phyloP scores from a whole-genome alignment of 2,888 invertebrate species.

The Cosmia pyralina region DNA sequence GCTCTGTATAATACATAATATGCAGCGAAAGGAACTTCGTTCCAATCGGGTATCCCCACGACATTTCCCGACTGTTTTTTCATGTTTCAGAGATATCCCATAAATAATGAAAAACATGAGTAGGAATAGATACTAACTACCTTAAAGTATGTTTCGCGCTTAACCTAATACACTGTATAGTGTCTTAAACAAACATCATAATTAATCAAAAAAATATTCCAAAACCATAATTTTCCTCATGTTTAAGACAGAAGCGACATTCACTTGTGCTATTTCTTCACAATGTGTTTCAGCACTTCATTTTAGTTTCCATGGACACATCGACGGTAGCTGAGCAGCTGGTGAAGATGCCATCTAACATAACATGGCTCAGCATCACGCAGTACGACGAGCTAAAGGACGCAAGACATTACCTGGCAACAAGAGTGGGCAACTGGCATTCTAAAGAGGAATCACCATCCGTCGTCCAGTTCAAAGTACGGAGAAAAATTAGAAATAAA shows the following conservation, averaged over 20 bases:
- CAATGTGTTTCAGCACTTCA: constrained; percentile 78
- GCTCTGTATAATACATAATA: no score
- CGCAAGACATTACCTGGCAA: constrained; percentile 75
- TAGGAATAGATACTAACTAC: neutral
- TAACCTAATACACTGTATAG: neutral
- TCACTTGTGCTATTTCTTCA: neutral
- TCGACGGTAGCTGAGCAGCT: constrained; percentile 77
- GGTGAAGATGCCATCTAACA: constrained; percentile 75
- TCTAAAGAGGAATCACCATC: constrained; percentile 68
- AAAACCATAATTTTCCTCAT: neutral
- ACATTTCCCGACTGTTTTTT: neutral
- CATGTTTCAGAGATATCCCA: no score
- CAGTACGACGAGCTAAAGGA: constrained; percentile 78
- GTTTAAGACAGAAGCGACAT: neutral
- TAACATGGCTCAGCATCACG: constrained; percentile 84
- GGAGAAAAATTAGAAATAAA: constrained; percentile 10
- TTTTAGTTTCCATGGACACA: constrained; percentile 81
- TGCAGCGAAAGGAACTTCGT: no score
- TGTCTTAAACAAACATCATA: neutral
- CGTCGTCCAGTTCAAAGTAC: constrained; percentile 79
- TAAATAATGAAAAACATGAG: neutral
- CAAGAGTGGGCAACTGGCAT: constrained; percentile 81
- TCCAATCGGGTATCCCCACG: no score
- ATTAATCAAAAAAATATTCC: neutral
- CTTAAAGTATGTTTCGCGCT: neutral